Conservation (phyloP, 2,113 vertebrate genomes). For the Eurypyga helias region DNA sequence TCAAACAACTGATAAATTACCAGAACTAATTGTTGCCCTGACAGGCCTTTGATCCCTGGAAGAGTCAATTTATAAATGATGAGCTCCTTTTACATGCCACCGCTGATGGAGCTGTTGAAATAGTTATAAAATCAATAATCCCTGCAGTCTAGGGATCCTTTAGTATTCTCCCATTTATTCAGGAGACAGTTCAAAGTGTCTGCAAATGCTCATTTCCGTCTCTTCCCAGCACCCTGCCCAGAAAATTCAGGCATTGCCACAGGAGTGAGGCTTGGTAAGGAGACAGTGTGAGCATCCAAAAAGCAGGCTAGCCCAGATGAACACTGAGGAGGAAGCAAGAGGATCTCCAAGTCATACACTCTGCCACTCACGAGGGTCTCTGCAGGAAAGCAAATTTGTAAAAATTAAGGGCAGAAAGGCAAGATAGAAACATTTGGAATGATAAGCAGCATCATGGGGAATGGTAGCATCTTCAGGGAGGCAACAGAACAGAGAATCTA, state of each 20-base stretch:
- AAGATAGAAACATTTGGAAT: background rate
- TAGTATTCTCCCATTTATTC: conserved; percentile 10
- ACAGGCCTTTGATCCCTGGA: conserved; percentile 40
- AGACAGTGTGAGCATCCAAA: background rate
- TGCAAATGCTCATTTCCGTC: background rate
- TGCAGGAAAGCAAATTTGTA: background rate
- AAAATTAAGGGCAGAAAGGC: background rate
- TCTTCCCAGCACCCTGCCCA: background rate
- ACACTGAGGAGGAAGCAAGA: background rate
- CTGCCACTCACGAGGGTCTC: background rate
- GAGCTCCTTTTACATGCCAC: conserved; percentile 2
- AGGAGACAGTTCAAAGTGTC: conserved; percentile 6
- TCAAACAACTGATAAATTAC: conserved; percentile 42
- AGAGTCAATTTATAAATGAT: conserved; percentile 14
- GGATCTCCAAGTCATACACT: background rate
- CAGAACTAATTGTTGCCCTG: conserved; percentile 8
- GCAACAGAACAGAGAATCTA: background rate
- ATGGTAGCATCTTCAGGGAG: background rate
- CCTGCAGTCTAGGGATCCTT: background rate
- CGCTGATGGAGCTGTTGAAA: background rate
- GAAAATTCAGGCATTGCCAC: background rate
- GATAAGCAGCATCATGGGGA: background rate
- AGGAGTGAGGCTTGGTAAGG: background rate
- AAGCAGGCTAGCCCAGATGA: background rate
- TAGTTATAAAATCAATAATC: background rate